phyloP scores from a whole-genome alignment of 2,797 vertebrate genomes.

The Perodicticus potto region DNA sequence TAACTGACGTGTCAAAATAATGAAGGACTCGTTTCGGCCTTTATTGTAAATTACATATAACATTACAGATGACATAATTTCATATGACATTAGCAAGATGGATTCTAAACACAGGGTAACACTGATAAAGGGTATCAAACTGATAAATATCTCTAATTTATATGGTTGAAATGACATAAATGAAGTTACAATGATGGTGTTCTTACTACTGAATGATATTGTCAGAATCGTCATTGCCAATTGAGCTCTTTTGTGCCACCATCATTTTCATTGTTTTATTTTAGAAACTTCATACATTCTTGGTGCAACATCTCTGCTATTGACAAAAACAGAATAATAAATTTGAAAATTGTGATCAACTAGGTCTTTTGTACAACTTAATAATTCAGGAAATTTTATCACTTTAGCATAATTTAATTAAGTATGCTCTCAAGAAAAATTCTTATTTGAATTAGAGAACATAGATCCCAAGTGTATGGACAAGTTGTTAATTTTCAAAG shows the following conservation, averaged over 20 bases:
- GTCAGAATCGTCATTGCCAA: background rate
- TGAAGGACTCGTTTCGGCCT: background rate
- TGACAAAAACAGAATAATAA: background rate
- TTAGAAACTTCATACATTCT: background rate
- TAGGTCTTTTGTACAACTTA: background rate
- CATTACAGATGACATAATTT: conserved; percentile 14
- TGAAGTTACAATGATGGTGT: background rate
- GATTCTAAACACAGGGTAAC: background rate
- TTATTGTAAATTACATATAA: conserved; percentile 39
- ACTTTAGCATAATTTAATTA: background rate
- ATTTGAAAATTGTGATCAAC: background rate
- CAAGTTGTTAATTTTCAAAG: background rate
- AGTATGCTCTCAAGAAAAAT: background rate
- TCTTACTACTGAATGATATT: background rate
- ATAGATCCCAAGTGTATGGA: background rate
- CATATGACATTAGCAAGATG: background rate
- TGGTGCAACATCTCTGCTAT: background rate
- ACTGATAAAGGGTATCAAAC: background rate
- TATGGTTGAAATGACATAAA: background rate
- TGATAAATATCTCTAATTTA: background rate
- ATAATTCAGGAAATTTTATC: background rate
- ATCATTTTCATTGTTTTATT: background rate
- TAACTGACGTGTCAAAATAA: conserved; percentile 24
- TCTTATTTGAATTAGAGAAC: background rate
- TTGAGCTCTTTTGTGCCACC: background rate